Base-by-base conservation (phyloP, 1,140 invertebrate species). In the Drosophila persimilis region DNA sequence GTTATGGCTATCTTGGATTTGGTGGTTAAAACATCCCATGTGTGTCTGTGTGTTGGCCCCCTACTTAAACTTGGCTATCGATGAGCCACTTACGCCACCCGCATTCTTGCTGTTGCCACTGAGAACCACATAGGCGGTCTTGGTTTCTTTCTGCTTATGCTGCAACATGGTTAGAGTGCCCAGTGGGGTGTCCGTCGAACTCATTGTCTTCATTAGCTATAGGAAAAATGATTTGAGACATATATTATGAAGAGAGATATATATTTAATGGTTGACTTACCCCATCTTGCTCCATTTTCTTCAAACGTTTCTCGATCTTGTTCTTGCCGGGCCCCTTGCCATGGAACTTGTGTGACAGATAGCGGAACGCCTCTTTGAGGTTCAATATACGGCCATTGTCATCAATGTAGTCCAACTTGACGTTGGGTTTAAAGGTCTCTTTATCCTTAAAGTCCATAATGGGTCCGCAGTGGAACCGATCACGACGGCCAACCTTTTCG, bases 241-340 rank as follows among this genome's bases (percentile, higher is more conserved):
- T 9, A 17, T 15, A 39, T 7, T 39, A 26, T 55, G 2, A 15
- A 13, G 5, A 13, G 1, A 39, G 35, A 13, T 9, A 11, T 15
- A 15, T n/a, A 13, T 4, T n/a, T 9, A 13, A 24, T 6, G 0
- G 0, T 5, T 8, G 44, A 92, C 93, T 92, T 90, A 96, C 95
- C 91, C 96, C 96, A 92, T 98, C 97, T 92, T 99, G 98, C 85
- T 98, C 96, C 61, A 95, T 93, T 92, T 99, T 99, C 91, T 99
- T 98, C 92, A 97, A 95, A 85, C 98, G 94, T 92, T 99, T 99
- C 91, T 99, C 99, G 79, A 95, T 94, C 92, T 99, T 99, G 93
- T 99, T 99, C 92, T 99, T 99, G 48, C 99, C 98, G 7, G 98
- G 98, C 15, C 98, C 98, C 93, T 99, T 99, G 20, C 99, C 99